These are phyloP conservation scores for Hemicrepidius hirtus DNA, from an alignment of 2,888 invertebrate species.

Conservation along the genomic window DNA sequence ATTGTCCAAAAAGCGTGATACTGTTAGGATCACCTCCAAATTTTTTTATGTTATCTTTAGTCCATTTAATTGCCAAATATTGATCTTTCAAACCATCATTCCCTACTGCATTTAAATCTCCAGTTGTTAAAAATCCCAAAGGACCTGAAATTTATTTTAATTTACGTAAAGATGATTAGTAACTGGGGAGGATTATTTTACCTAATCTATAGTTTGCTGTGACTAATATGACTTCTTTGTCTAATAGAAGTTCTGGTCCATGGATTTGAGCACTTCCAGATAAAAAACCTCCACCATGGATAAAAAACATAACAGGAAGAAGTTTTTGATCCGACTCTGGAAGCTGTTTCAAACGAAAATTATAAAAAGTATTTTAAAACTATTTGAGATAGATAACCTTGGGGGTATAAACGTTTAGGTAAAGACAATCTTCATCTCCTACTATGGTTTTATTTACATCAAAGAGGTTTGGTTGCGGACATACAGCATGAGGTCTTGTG, in stretches of 20 bases:
- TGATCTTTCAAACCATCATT: conserved; percentile 60
- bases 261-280: conserved; percentile 82
- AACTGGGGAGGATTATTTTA: conserved; percentile 15
- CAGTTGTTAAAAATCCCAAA: conserved; percentile 63
- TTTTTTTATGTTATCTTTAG: conserved; percentile 59
- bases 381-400: too few species aligned
- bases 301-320: conserved; percentile 84
- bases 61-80: conserved; percentile 67
- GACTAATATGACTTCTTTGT: conserved; percentile 80
- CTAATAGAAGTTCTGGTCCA: conserved; percentile 81
- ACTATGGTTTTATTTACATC: conserved; percentile 68
- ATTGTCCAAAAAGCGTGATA: conserved; percentile 68
- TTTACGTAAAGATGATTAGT: neutral
- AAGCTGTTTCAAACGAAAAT: conserved; percentile 70
- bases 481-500: conserved; percentile 79
- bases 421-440: conserved; percentile 89
- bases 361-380: conserved; percentile 50
- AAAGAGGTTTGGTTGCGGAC: conserved; percentile 78
- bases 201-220: conserved; percentile 59
- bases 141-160: conserved; percentile 60
- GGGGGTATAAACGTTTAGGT: conserved; percentile 84
- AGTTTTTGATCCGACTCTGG: conserved; percentile 75
- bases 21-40: conserved; percentile 64
- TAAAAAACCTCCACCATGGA: conserved; percentile 85
- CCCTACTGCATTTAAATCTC: conserved; percentile 65